Evolutionary conservation across 2,888 invertebrate genomes (phyloP).

Genomic region (Torymus texanus): DNA sequence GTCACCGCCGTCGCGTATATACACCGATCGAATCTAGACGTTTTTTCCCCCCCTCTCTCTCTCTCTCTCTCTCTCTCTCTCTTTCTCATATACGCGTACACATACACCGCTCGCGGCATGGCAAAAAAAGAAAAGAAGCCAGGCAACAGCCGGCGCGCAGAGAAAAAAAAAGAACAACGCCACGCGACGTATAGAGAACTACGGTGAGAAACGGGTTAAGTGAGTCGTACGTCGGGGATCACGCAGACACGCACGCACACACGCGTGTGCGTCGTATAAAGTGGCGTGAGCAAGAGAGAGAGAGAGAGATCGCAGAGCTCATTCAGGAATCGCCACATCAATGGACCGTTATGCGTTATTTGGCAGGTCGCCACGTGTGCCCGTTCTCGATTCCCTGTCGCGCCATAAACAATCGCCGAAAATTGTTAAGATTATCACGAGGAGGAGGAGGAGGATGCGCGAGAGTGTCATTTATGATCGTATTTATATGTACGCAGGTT

Average conservation of each 20-base stretch:
- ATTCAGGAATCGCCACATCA: slow-evolving; percentile 63
- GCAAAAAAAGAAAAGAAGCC: not conserved
- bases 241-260: not conserved
- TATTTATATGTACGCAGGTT: too few species aligned
- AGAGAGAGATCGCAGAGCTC: not conserved
- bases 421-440: not conserved
- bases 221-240: slow-evolving; percentile 15
- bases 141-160: not conserved
- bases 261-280: slow-evolving; percentile 20
- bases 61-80: not conserved
- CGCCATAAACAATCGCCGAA: not conserved
- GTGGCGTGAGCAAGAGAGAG: not conserved
- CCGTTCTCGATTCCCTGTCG: slow-evolving; percentile 62
- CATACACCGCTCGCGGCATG: not conserved
- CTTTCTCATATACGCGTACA: not conserved
- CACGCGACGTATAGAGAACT: not conserved
- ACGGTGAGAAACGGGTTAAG: slow-evolving; percentile 32
- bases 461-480: too few species aligned
- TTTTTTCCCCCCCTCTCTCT: not conserved
- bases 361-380: slow-evolving; percentile 68
- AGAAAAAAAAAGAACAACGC: not conserved
- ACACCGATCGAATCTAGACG: slow-evolving; percentile 12
- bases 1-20: too few species aligned
- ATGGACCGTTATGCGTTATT: slow-evolving; percentile 71
- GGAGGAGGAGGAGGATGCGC: too few species aligned